Base-by-base conservation (phyloP, 2,113 vertebrate genomes). In the Puma concolor region DNA sequence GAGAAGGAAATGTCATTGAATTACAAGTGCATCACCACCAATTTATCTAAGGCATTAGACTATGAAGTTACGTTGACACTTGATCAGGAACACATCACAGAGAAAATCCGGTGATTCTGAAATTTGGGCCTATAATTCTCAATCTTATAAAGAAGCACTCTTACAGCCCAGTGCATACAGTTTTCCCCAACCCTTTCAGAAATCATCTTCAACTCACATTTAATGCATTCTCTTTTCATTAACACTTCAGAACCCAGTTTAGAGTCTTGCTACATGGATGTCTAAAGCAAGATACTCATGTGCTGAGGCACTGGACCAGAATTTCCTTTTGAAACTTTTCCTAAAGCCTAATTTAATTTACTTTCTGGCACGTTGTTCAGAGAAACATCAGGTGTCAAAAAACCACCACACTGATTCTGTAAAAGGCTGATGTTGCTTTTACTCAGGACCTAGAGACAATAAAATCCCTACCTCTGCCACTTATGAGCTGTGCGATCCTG, bases 281-380 rank as follows among this genome's bases (percentile, higher is more conserved):
- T 44, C 41, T 84, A 25, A 63, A 88, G 77, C 11, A 79, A 77
- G 5, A 60, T 23, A 60, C 4, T 48, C 16, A 92, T 88, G 88
- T n/a, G 63, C 15, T 41, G 50, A 67, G 44, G 19, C 27, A 33
- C 87, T 16, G 38, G 60, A 50, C 21, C 36, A 83, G 21, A 38
- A 83, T 92, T 52, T 69, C 82, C 60, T 82, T 57, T 77, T 91
- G 41, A 77, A 84, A 69, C 50, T 63, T 83, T 82, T 48, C 29
- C 89, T 95, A 92, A 67, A 92, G 33, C 38, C 88, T n/a, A 29
- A 67, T 76, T 95, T 76, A 52, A 88, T 38, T 63, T 72, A 86
- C 63, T 52, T 48, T 57, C 36, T 13, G 29, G n/a, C 23, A 71
- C 15, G 29, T 23, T 80, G n/a, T 90, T 63, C 29, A 88, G 64